These are phyloP conservation scores for Sinosuthora webbiana DNA, from an alignment of 2,113 vertebrate genomes.

Conservation along the genomic window DNA sequence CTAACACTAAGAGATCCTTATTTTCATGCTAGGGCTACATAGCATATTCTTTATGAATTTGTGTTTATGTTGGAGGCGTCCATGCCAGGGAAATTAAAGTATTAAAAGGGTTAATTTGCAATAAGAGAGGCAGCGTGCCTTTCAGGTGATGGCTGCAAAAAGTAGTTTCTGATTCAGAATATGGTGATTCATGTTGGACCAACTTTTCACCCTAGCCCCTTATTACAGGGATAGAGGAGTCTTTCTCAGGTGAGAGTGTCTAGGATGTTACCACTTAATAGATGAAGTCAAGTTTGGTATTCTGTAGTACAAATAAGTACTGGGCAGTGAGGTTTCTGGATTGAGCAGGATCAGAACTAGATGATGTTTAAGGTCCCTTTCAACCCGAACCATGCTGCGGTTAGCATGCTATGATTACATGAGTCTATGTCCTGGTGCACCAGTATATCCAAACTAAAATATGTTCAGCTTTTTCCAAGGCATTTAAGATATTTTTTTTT, in stretches of 20 bases:
- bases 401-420: not conserved
- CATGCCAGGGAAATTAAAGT: not conserved
- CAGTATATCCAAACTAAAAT: not conserved
- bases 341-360: not conserved
- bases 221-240: not conserved
- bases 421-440: not conserved
- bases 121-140: not conserved
- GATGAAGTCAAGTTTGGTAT: not conserved
- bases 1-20: not conserved
- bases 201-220: not conserved
- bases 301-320: not conserved
- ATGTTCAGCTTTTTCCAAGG: not conserved
- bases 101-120: not conserved
- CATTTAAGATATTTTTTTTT: not conserved
- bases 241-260: not conserved
- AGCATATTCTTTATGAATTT: not conserved
- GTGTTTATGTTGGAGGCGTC: not conserved
- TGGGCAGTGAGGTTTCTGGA: not conserved
- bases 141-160: fast-evolving
- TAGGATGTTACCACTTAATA: not conserved
- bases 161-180: not conserved
- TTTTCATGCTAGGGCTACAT: not conserved
- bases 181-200: not conserved
- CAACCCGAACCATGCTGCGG: not conserved
- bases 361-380: not conserved